Evolutionary conservation across 2,888 invertebrate species (phyloP), one percentile per base, ranked within the genome.

Genomic region (Tryphoninae sp.): DNA sequence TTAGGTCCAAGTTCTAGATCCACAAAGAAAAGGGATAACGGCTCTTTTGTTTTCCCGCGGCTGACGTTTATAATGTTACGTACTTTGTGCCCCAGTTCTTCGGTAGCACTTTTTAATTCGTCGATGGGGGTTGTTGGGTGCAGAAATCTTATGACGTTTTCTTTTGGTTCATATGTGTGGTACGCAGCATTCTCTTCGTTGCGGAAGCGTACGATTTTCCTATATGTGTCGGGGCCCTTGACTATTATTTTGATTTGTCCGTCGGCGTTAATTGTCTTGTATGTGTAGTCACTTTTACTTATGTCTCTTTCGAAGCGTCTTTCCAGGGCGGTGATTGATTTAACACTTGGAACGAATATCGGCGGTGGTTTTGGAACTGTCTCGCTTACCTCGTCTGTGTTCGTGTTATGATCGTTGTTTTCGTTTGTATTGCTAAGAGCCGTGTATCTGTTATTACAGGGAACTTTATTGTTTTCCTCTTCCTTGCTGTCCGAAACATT

Each of bases 1-100:
- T 88, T 87, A 0, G 72, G 78, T 2, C 71, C 74, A 11, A 84
- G 84, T 77, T 86, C 82, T 7, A 26, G 3, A 49, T 87, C 86
- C 1, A 86, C 78, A 49, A 81, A 86, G 72, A 86, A 87, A 6
- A 87, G 58, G 6, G 85, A 84, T 23, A 87, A 3, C 0, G 84
- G 80, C 49, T 83, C 77, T 58, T 86, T 80, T 19, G 84, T 84
- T 6, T 2, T 45, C 4, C 68, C 68, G 55, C 81, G 51, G 51
- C 26, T 19, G 23, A 80, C 77, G 58, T 85, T 26, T 22, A 23
- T 67, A 19, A 86, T 81, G 2, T 80, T 77, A 11, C 75, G 77
- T 23, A 85, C 82, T 59, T 84, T 49, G 51, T 84, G 84, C 4
- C 79, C 74, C 8, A 78, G 13, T 40, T 71, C 53, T 55, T 74